Evolutionary conservation across 2,797 vertebrate species (phyloP).

Genomic region (Sarcophilus harrisii): DNA sequence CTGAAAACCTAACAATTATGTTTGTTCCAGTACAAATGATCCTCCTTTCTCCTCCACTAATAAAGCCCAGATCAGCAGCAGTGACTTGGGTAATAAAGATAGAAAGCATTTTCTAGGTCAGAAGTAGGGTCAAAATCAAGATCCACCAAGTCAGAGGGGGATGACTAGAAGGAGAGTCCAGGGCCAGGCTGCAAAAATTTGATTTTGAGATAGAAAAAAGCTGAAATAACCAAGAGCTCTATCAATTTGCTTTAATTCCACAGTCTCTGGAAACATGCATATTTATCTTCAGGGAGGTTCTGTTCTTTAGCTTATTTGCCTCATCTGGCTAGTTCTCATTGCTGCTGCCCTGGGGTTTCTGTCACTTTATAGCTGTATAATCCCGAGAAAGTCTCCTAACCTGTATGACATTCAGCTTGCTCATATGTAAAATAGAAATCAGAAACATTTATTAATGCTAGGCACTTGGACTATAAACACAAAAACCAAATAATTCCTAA

Average conservation of each 20-base stretch:
- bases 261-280: background rate
- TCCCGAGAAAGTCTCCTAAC: background rate
- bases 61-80: background rate
- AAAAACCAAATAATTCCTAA: background rate
- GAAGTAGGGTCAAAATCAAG: background rate
- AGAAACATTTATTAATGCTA: background rate
- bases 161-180: background rate
- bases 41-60: too few relatives aligned
- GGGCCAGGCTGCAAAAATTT: background rate
- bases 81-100: background rate
- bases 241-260: background rate
- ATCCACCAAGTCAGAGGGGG: background rate
- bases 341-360: background rate
- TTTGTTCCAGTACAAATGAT: background rate
- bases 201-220: background rate
- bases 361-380: background rate
- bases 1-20: background rate
- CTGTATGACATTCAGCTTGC: background rate
- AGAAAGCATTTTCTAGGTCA: background rate
- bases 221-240: background rate
- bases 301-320: background rate
- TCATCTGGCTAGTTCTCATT: background rate
- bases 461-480: background rate
- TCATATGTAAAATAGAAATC: background rate
- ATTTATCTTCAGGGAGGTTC: background rate